These are phyloP conservation scores for Autographa gamma DNA, from an alignment of 2,888 invertebrate genomes.

Conservation along the genomic window DNA sequence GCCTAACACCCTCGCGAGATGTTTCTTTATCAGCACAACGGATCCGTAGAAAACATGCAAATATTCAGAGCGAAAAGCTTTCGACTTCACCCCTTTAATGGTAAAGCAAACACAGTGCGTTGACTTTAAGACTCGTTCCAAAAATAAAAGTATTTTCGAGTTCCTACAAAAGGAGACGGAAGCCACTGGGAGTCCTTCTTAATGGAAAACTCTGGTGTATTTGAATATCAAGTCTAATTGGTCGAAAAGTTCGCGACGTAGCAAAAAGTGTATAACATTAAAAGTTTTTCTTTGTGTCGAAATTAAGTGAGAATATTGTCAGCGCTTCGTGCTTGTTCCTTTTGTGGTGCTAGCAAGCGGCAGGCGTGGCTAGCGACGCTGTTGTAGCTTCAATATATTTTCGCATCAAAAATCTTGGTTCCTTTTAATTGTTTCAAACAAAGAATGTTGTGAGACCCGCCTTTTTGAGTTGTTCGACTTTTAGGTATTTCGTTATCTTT, in stretches of 20 bases:
- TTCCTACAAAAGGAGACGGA: constrained; percentile 53
- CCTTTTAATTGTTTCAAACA: constrained; percentile 1
- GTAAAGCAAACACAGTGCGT: constrained; percentile 74
- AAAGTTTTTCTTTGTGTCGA: constrained; percentile 57
- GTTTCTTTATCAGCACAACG: constrained; percentile 59
- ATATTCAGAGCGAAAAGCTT: constrained; percentile 73
- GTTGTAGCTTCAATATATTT: constrained; percentile 21
- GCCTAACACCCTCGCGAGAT: constrained; percentile 59
- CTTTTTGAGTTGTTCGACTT: constrained; percentile 18
- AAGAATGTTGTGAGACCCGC: constrained; percentile 20
- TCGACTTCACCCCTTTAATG: constrained; percentile 75
- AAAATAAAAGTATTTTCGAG: constrained; percentile 60
- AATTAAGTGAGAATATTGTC: constrained; percentile 56
- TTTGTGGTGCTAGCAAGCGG: constrained; percentile 34
- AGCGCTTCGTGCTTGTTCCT: constrained; percentile 36
- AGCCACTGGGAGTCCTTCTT: constrained; percentile 51
- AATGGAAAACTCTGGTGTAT: constrained; percentile 67
- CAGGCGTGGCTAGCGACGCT: constrained; percentile 18
- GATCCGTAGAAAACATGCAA: constrained; percentile 78
- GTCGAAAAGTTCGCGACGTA: constrained; percentile 58
- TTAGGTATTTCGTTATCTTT: constrained; percentile 6
- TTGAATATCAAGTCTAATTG: constrained; percentile 69
- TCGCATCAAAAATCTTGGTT: background rate
- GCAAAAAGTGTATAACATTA: constrained; percentile 58
- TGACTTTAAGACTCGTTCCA: constrained; percentile 64